Evolutionary conservation across 2,888 invertebrate species (phyloP).

Genomic region (Drosophila phalerata): DNA sequence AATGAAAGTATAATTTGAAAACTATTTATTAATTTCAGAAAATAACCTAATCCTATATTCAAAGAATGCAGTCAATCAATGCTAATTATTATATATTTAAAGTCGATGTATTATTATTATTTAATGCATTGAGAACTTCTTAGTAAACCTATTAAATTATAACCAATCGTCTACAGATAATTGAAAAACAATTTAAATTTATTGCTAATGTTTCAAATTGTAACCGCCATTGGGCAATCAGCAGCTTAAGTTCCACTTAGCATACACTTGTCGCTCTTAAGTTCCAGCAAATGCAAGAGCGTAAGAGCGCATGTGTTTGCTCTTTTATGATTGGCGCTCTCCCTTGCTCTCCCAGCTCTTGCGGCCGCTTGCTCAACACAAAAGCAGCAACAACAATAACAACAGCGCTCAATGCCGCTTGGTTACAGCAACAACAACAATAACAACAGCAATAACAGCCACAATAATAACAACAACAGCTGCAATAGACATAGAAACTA

Average conservation of each 20-base stretch:
- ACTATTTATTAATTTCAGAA: neutral
- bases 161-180: too few relatives aligned
- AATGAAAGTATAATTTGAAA: neutral
- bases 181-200: too few relatives aligned
- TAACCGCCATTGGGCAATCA: neutral
- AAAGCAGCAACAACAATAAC: conserved; percentile 41
- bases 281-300: conserved; percentile 23
- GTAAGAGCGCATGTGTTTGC: neutral
- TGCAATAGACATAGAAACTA: conserved; percentile 68
- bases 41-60: neutral
- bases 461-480: conserved; percentile 55
- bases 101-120: too few relatives aligned
- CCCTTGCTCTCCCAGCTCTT: conserved; percentile 15
- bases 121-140: too few relatives aligned
- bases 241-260: conserved; percentile 19
- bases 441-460: conserved; percentile 42
- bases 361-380: conserved; percentile 48
- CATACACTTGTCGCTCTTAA: conserved; percentile 41
- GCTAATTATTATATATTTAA: neutral
- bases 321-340: conserved; percentile 17
- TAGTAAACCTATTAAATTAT: too few relatives aligned
- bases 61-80: neutral
- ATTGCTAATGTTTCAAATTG: conserved; percentile 8
- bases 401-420: conserved; percentile 63
- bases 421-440: conserved; percentile 56